Evolutionary conservation across 1,140 invertebrate genomes (phyloP).

Genomic region (Archivesica marissinica): DNA sequence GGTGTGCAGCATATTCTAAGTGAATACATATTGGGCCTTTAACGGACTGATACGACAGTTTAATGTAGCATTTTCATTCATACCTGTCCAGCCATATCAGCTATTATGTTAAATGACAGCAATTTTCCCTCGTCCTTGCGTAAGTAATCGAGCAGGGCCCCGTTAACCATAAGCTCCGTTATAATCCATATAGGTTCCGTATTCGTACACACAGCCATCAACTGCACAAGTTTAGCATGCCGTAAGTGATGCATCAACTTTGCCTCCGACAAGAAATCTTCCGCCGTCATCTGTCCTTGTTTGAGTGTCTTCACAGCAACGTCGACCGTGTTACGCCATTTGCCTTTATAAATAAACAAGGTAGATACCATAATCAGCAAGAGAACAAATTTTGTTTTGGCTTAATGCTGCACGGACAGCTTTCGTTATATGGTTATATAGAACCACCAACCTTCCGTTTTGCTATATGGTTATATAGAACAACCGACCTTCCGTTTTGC

Average conservation of each 20-base stretch:
- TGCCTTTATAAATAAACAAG: no score
- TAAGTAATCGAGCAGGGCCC: constrained; percentile 92
- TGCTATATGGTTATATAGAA: no score
- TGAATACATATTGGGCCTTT: no score
- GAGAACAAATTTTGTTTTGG: no score
- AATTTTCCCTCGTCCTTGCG: constrained; percentile 89
- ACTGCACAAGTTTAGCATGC: constrained; percentile 97
- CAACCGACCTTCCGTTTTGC: no score
- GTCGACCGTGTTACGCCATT: constrained; percentile 96
- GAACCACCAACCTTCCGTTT: no score
- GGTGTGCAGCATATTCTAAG: no score
- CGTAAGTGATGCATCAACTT: constrained; percentile 99
- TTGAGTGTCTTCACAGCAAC: constrained; percentile 98
- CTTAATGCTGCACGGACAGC: no score
- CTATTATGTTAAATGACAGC: constrained; percentile 92
- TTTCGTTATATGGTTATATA: no score
- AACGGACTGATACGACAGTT: no score
- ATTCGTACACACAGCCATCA: constrained; percentile 99
- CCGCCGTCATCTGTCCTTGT: constrained; percentile 97
- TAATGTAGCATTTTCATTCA: no score
- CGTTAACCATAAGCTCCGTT: constrained; percentile 99
- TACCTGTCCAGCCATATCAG: constrained; percentile 98
- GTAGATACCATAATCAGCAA: no score
- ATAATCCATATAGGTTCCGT: constrained; percentile 99
- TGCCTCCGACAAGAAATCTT: constrained; percentile 99